Percentiles rank a stretch among this genome's conserved stretches.
These are phyloP conservation scores for Aelia acuminata DNA, from an alignment of 2,888 invertebrate species.

Conservation along the genomic window DNA sequence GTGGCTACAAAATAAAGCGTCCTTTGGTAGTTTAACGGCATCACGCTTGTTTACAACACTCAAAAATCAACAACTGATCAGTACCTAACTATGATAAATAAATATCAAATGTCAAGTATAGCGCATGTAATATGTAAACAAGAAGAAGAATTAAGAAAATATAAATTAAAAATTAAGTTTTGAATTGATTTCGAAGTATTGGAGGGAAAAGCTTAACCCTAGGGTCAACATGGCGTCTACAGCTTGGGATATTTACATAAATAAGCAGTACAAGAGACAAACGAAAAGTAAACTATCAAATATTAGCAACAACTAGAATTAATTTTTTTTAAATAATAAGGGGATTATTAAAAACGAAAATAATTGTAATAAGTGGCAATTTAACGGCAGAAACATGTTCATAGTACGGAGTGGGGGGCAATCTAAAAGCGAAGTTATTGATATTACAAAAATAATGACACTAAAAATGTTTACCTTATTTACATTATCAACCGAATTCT, in stretches of 20 bases:
- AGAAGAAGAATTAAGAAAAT: background rate
- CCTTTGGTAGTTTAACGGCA: constrained; percentile 28
- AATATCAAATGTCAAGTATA: background rate
- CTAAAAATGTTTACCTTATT: constrained; percentile 60
- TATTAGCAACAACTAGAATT: background rate
- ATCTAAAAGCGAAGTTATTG: constrained; percentile 36
- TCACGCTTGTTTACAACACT: constrained; percentile 20
- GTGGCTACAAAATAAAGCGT: constrained; percentile 29
- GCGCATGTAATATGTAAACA: background rate
- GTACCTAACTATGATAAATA: background rate
- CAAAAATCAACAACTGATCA: background rate
- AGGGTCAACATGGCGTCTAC: constrained; percentile 58
- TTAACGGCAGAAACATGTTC: constrained; percentile 51
- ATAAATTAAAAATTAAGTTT: background rate
- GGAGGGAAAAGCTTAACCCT: constrained; percentile 58
- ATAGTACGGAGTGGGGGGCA: constrained; percentile 49
- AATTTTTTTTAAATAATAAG: background rate
- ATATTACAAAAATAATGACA: constrained; percentile 31
- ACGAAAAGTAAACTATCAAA: background rate
- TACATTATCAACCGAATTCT: constrained; percentile 64
- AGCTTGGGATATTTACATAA: constrained; percentile 57
- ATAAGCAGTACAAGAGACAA: constrained; percentile 37
- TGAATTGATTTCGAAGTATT: constrained; percentile 53
- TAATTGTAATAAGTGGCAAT: background rate
- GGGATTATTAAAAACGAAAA: constrained; percentile 31